These are phyloP conservation scores for Hoplias malabaricus DNA, from an alignment of 2,113 vertebrate species.

Conservation along the genomic window DNA sequence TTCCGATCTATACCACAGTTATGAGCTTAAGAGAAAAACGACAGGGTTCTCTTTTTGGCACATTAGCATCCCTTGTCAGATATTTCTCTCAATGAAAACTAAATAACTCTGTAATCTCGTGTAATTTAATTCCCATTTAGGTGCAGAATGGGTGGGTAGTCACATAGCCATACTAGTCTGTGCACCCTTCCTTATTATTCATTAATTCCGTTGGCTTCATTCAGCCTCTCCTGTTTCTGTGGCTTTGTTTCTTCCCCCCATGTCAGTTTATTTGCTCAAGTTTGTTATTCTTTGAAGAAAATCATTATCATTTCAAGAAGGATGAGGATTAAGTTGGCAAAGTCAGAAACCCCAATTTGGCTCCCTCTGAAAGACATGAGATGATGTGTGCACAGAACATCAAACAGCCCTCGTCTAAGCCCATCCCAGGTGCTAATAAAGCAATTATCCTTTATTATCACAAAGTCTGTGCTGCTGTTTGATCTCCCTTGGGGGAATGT, in stretches of 20 bases:
- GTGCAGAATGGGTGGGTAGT: slow-evolving; percentile 34
- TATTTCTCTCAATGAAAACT: slow-evolving; percentile 67
- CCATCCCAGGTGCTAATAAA: slow-evolving; percentile 41
- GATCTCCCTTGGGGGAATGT: slow-evolving; percentile 28
- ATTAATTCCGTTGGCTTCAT: slow-evolving; percentile 51
- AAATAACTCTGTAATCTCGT: slow-evolving; percentile 64
- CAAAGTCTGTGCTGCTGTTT: slow-evolving; percentile 18
- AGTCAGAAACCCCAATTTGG: slow-evolving; percentile 31
- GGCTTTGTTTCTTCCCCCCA: slow-evolving; percentile 35
- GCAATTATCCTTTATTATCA: slow-evolving; percentile 37
- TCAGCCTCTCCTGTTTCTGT: slow-evolving; percentile 23
- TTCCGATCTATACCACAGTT: slow-evolving; percentile 67
- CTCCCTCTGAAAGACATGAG: slow-evolving; percentile 7
- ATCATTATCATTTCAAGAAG: slow-evolving; percentile 52
- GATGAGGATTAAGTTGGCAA: slow-evolving; percentile 32
- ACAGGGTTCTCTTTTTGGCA: slow-evolving; percentile 54
- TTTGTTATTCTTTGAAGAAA: slow-evolving; percentile 51
- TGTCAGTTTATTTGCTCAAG: slow-evolving; percentile 45
- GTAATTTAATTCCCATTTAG: slow-evolving; percentile 52
- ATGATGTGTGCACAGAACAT: slow-evolving; percentile 1
- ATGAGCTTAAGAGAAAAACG: slow-evolving; percentile 67
- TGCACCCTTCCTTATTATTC: slow-evolving; percentile 46
- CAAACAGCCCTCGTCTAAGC: slow-evolving; percentile 4
- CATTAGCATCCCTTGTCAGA: slow-evolving; percentile 60
- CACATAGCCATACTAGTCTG: slow-evolving; percentile 56